Evolutionary conservation across 1,140 invertebrate species (phyloP), one percentile per base, ranked within the genome.

Genomic region (Chelonus insularis): DNA sequence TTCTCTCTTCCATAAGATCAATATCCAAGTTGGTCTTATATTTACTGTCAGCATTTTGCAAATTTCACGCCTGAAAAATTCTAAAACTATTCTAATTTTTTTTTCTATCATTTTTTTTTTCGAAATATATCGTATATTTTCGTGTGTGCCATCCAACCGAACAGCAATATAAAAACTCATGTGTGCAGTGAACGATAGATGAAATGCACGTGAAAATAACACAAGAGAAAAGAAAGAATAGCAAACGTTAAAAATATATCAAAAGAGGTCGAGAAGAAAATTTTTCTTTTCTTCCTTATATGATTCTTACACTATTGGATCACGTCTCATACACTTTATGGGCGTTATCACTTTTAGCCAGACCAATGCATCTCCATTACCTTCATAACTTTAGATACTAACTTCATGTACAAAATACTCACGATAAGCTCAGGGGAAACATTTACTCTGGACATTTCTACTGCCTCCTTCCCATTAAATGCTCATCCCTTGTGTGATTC

Each of bases 41-140:
- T 37, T 55, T 55, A 39, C 36, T 34, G 25, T 39, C 34, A 55
- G 34, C 39, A 29, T 37, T 8, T 37, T 16, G 25, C 11, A 39
- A 52, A 55, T 55, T 55, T 37, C 39, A 55, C 52, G 52, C 52
- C 34, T 37, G 12, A 20, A 36, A 11, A 11, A 55, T 37, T 55
- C 48, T 43, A 20, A 16, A 34, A 8, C 48, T 23, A 51, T 51
- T 51, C 34, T 34, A 14, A 55, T 14, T 12, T 39, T 37, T 29
- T 39, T 16, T 43, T 43, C 16, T 18, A 20, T 18, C 14, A 16
- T 43, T 43, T 43, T 43, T 43, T 43, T 43, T 5, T 16, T 16
- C 4, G 7, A 6, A 9, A 43, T 16, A 18, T 16, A 43, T 16
- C 16, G 4, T 9, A 6, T 16, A 4, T 43, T 16, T 43, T 2